phyloP scores from a whole-genome alignment of 2,797 vertebrate genomes.

The Schizopygopsis pylzovi region DNA sequence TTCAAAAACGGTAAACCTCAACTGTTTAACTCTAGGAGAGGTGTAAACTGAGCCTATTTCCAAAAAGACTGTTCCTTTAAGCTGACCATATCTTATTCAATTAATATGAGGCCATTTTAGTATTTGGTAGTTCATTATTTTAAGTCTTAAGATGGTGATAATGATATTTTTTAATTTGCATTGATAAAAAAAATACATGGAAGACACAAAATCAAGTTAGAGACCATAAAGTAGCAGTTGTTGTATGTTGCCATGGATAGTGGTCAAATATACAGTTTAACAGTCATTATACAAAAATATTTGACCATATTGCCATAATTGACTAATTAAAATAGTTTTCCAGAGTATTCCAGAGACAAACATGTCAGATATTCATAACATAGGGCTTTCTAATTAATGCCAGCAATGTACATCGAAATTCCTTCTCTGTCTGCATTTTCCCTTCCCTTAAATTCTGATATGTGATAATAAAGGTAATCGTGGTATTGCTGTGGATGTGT shows the following conservation, averaged over 20 bases:
- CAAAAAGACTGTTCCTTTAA: not conserved
- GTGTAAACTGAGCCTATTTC: no score
- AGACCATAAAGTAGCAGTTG: not conserved
- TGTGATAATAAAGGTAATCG: not conserved
- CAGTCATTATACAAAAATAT: not conserved
- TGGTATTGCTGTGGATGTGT: not conserved
- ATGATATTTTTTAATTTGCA: not conserved
- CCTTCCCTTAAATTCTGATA: not conserved
- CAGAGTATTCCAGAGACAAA: not conserved
- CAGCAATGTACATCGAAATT: not conserved
- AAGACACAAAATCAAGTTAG: not conserved
- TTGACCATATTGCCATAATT: not conserved
- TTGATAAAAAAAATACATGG: no score
- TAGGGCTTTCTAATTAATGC: not conserved
- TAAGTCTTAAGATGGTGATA: no score
- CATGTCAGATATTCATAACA: not conserved
- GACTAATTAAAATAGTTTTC: not conserved
- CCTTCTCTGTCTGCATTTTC: not conserved
- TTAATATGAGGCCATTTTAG: not conserved
- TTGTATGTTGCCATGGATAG: not conserved
- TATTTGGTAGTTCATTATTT: no score
- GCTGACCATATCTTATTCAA: not conserved
- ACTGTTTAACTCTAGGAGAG: no score
- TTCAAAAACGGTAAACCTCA: no score
- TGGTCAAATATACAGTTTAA: not conserved